phyloP scores from a whole-genome alignment of 2,888 invertebrate species.

The Apodemia zela region DNA sequence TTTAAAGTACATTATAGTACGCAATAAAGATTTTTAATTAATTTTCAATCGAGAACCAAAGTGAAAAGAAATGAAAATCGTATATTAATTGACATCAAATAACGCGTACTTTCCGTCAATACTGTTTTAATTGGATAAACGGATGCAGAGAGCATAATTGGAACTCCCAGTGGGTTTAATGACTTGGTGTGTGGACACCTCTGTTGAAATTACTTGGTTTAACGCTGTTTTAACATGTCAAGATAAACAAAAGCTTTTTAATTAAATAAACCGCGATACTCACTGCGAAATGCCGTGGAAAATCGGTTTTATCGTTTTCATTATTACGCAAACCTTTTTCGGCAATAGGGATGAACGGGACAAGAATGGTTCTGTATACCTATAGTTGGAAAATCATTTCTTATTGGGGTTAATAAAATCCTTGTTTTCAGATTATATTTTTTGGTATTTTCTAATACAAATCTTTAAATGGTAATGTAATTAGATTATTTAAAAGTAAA shows the following conservation, averaged over 20 bases:
- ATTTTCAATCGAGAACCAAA: slow-evolving; percentile 25
- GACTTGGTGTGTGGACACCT: slow-evolving; percentile 30
- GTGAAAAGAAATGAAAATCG: slow-evolving; percentile 26
- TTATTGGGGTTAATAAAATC: neutral
- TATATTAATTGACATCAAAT: slow-evolving; percentile 34
- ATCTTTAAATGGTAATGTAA: too few relatives aligned
- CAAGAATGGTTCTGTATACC: neutral
- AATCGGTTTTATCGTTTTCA: slow-evolving; percentile 10
- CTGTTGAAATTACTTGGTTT: slow-evolving; percentile 30
- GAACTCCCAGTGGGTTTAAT: slow-evolving; percentile 29
- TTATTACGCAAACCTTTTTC: slow-evolving; percentile 12
- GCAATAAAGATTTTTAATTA: slow-evolving; percentile 17
- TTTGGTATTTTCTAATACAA: too few relatives aligned
- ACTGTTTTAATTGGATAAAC: slow-evolving; percentile 35
- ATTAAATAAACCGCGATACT: slow-evolving; percentile 19
- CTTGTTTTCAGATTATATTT: neutral
- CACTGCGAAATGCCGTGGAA: slow-evolving; percentile 19
- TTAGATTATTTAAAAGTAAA: too few relatives aligned
- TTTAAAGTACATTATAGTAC: too few relatives aligned
- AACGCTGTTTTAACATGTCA: slow-evolving; percentile 27
- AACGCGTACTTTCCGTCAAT: slow-evolving; percentile 31
- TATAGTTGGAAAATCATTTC: neutral
- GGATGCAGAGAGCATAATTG: slow-evolving; percentile 32
- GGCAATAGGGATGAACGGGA: slow-evolving; percentile 3
- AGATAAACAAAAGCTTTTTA: slow-evolving; percentile 26